A percentile compares a stretch with the other conserved stretches of the same genome.
These are phyloP conservation scores for Sciurus niger DNA, from an alignment of 2,113 vertebrate species.

Conservation along the genomic window DNA sequence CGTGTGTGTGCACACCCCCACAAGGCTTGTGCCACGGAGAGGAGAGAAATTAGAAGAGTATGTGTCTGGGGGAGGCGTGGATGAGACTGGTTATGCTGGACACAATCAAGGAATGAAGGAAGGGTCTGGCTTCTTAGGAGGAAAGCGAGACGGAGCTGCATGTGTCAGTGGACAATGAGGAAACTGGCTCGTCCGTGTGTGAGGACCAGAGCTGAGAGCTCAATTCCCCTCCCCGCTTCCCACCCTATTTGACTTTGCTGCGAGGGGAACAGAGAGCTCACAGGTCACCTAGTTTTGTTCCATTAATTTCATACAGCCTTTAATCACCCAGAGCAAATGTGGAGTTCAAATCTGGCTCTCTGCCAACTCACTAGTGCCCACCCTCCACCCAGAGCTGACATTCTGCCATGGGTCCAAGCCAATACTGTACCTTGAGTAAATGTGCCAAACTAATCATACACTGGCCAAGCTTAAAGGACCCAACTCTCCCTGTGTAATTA, in stretches of 20 bases:
- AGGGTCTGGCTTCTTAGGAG: neutral
- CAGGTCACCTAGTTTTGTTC: conserved; percentile 89
- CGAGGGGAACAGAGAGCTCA: conserved; percentile 86
- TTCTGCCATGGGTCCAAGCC: neutral
- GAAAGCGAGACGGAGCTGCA: neutral
- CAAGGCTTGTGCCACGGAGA: neutral
- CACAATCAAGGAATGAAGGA: conserved; percentile 61
- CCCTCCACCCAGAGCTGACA: conserved; percentile 39
- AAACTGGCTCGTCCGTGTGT: neutral
- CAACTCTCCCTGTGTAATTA: neutral
- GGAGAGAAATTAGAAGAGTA: neutral
- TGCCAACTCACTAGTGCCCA: conserved; percentile 81
- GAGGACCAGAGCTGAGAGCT: conserved; percentile 41
- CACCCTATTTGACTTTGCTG: conserved; percentile 88
- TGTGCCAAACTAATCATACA: conserved; percentile 35
- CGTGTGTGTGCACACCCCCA: neutral
- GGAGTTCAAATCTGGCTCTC: conserved; percentile 86
- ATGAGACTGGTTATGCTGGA: conserved; percentile 36
- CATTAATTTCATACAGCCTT: conserved; percentile 89
- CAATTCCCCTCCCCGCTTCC: neutral
- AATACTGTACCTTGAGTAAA: neutral
- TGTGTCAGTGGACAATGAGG: conserved; percentile 1
- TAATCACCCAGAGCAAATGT: conserved; percentile 84
- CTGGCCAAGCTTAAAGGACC: neutral
- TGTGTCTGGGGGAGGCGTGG: neutral